phyloP scores from a whole-genome alignment of 2,888 invertebrate species.

The Scotopteryx bipunctaria region DNA sequence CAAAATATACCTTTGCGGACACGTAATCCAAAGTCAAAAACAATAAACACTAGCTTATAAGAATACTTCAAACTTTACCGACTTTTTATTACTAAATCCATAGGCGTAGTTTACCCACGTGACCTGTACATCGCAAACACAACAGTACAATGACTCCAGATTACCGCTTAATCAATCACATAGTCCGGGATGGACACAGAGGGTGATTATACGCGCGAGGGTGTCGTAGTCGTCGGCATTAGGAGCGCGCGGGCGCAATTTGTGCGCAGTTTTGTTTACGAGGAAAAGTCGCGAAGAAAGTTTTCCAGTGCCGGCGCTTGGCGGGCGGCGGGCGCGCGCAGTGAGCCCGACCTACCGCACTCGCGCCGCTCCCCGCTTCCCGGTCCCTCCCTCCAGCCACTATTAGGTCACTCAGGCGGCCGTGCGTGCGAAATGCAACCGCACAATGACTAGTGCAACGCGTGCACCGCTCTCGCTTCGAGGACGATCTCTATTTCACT shows the following conservation, averaged over 20 bases:
- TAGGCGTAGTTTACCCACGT: slow-evolving; percentile 72
- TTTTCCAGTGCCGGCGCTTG: slow-evolving; percentile 74
- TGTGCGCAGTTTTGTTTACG: slow-evolving; percentile 72
- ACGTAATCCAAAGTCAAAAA: slow-evolving; percentile 26
- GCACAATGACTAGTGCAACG: slow-evolving; percentile 82
- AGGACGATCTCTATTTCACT: slow-evolving; percentile 84
- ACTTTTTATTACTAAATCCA: slow-evolving; percentile 81
- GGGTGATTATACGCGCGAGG: slow-evolving; percentile 23
- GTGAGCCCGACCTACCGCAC: slow-evolving; percentile 83
- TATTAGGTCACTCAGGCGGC: slow-evolving; percentile 81
- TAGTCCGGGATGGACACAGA: slow-evolving; percentile 32
- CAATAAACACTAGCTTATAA: slow-evolving; percentile 37
- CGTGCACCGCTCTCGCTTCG: slow-evolving; percentile 83
- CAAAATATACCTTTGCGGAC: slow-evolving; percentile 20
- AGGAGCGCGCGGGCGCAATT: slow-evolving; percentile 55
- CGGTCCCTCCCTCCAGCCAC: slow-evolving; percentile 82
- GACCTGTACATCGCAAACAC: slow-evolving; percentile 66
- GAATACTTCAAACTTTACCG: slow-evolving; percentile 72
- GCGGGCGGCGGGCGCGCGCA: slow-evolving; percentile 73
- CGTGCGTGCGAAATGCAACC: slow-evolving; percentile 81
- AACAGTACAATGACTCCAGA: slow-evolving; percentile 50
- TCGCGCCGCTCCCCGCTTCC: slow-evolving; percentile 68
- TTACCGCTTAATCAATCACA: slow-evolving; percentile 53
- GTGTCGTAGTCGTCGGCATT: slow-evolving; percentile 30
- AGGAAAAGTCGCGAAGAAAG: slow-evolving; percentile 81